Conservation (phyloP, 2,888 invertebrate genomes). For the Lissonota sp. region DNA sequence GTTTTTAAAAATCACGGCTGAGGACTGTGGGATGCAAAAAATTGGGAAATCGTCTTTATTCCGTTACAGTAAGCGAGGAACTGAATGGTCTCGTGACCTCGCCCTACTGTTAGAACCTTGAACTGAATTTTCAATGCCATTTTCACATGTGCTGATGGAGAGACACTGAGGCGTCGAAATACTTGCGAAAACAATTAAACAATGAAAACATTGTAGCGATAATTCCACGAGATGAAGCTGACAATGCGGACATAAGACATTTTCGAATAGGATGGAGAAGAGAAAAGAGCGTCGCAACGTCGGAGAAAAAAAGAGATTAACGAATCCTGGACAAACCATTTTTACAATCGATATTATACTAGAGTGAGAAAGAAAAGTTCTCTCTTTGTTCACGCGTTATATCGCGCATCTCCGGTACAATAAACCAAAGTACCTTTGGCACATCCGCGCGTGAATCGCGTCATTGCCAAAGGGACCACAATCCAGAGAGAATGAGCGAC, state of each 20-base stretch:
- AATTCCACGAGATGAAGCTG: conserved; percentile 5
- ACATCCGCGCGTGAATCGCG: conserved; percentile 34
- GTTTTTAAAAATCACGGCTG: too few relatives aligned
- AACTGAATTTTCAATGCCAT: too few relatives aligned
- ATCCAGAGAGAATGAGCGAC: conserved; percentile 61
- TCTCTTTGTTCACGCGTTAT: conserved; percentile 66
- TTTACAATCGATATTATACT: conserved; percentile 77
- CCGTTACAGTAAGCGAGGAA: too few relatives aligned
- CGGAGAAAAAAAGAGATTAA: conserved; percentile 74
- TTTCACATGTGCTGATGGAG: too few relatives aligned
- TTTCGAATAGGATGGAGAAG: conserved; percentile 42
- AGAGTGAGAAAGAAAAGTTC: conserved; percentile 24
- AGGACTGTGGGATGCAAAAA: too few relatives aligned
- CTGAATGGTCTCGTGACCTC: too few relatives aligned
- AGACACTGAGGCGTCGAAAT: too few relatives aligned
- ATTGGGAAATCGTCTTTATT: too few relatives aligned
- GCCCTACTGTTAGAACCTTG: too few relatives aligned
- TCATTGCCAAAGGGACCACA: conserved; percentile 39
- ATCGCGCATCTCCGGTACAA: conserved; percentile 19
- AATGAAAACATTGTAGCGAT: conserved; percentile 54
- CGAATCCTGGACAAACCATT: conserved; percentile 73
- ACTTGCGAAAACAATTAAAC: conserved; percentile 20
- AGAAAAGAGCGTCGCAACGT: conserved; percentile 18
- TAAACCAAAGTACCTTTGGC: conserved; percentile 7
- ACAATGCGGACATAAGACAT: conserved; percentile 1